Evolutionary conservation across 2,888 invertebrate species (phyloP).

Genomic region (Macropis europaea): DNA sequence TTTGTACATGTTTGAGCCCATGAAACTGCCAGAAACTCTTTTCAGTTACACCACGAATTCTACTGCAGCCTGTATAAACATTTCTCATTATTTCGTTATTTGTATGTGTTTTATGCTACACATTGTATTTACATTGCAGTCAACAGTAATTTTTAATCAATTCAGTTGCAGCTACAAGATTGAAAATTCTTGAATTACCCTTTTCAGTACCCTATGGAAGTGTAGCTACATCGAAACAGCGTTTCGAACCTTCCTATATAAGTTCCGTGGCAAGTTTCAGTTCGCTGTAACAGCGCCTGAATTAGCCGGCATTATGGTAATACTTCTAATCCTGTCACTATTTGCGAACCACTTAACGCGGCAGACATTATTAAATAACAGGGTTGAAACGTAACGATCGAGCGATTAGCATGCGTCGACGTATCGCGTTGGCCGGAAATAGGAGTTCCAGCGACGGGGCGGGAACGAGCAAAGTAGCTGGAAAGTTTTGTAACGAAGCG

Average conservation of each 20-base stretch:
- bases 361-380: slow-evolving; percentile 55
- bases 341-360: not conserved
- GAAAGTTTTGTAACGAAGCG: slow-evolving; percentile 51
- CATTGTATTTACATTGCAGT: too few species aligned
- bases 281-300: not conserved
- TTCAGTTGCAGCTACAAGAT: too few species aligned
- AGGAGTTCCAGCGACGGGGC: not conserved
- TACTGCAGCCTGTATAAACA: too few species aligned
- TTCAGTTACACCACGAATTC: too few species aligned
- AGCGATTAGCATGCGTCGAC: slow-evolving; percentile 60
- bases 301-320: not conserved
- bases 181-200: too few species aligned
- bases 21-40: too few species aligned
- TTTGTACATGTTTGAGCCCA: too few species aligned
- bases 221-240: not conserved
- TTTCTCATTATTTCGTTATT: too few species aligned
- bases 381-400: slow-evolving; percentile 58
- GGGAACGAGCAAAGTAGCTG: slow-evolving; percentile 15
- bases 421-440: slow-evolving; percentile 13
- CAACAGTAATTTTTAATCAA: too few species aligned
- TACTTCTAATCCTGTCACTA: not conserved
- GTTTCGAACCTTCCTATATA: not conserved
- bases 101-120: too few species aligned
- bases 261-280: not conserved
- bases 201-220: not conserved